phyloP scores from a whole-genome alignment of 2,113 vertebrate genomes.

The Scatophagus argus region DNA sequence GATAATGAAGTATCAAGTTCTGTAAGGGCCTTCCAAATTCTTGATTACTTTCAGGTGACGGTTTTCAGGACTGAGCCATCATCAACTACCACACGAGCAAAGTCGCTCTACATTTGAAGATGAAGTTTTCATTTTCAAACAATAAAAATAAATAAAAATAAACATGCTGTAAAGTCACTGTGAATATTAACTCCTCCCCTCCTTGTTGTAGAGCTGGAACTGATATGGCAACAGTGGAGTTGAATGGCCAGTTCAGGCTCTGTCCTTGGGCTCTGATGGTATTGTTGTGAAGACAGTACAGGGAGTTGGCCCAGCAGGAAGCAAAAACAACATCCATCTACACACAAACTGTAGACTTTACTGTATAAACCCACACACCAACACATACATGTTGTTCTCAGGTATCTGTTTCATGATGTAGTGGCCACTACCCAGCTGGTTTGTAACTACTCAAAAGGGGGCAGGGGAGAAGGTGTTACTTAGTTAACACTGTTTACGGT shows the following conservation, averaged over 20 bases:
- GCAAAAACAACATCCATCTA: slow-evolving; percentile 39
- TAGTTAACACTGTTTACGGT: slow-evolving; percentile 60
- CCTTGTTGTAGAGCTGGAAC: slow-evolving; percentile 20
- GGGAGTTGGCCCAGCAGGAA: slow-evolving; percentile 47
- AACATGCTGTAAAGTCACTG: neutral
- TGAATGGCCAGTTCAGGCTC: slow-evolving; percentile 34
- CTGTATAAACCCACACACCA: slow-evolving; percentile 10
- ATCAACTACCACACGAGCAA: neutral
- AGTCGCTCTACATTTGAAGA: neutral
- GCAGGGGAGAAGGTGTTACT: slow-evolving; percentile 13
- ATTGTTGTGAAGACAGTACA: slow-evolving; percentile 47
- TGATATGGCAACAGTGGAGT: slow-evolving; percentile 32
- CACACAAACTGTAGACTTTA: slow-evolving; percentile 13
- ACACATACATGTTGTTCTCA: slow-evolving; percentile 10
- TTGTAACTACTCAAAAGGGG: slow-evolving; percentile 14
- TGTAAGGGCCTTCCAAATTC: neutral
- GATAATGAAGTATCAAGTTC: neutral
- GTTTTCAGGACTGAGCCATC: neutral
- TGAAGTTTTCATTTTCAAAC: neutral
- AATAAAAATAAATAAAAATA: neutral
- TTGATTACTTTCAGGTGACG: neutral
- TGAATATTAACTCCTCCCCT: neutral
- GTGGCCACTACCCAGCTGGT: slow-evolving; percentile 51
- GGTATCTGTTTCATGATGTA: slow-evolving; percentile 45
- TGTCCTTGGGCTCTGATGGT: slow-evolving; percentile 42